Conservation (phyloP, 2,888 invertebrate species). For the Tanaodytes sp. region DNA sequence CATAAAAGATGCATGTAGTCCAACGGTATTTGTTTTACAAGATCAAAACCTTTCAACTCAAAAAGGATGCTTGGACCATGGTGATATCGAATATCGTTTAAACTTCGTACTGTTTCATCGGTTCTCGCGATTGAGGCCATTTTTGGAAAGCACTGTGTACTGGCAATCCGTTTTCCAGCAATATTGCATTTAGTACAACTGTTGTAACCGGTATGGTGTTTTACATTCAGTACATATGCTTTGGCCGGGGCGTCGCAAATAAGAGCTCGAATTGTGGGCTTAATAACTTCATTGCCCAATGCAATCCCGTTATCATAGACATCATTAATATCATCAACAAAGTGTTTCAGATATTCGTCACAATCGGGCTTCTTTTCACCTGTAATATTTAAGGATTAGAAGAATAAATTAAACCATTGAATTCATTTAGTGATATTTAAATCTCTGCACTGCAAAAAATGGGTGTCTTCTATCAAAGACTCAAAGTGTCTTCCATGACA, state of each 20-base stretch:
- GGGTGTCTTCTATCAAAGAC: too few relatives aligned
- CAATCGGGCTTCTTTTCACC: too few relatives aligned
- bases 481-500: too few relatives aligned
- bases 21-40: constrained; percentile 14
- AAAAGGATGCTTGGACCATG: neutral
- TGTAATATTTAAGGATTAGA: too few relatives aligned
- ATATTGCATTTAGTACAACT: constrained; percentile 28
- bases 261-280: neutral
- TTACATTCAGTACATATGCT: constrained; percentile 16
- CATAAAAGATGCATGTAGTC: constrained; percentile 20
- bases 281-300: neutral
- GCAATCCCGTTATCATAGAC: too few relatives aligned
- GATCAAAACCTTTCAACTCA: constrained; percentile 15
- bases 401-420: too few relatives aligned
- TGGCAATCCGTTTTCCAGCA: constrained; percentile 1
- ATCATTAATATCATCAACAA: too few relatives aligned
- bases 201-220: constrained; percentile 3
- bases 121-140: neutral
- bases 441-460: too few relatives aligned
- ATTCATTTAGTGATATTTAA: too few relatives aligned
- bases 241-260: constrained; percentile 20
- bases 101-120: constrained; percentile 3
- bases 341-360: too few relatives aligned
- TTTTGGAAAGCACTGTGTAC: neutral
- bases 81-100: constrained; percentile 9